These are phyloP conservation scores for Rhaphigaster nebulosa DNA, from an alignment of 2,888 invertebrate genomes.

Conservation along the genomic window DNA sequence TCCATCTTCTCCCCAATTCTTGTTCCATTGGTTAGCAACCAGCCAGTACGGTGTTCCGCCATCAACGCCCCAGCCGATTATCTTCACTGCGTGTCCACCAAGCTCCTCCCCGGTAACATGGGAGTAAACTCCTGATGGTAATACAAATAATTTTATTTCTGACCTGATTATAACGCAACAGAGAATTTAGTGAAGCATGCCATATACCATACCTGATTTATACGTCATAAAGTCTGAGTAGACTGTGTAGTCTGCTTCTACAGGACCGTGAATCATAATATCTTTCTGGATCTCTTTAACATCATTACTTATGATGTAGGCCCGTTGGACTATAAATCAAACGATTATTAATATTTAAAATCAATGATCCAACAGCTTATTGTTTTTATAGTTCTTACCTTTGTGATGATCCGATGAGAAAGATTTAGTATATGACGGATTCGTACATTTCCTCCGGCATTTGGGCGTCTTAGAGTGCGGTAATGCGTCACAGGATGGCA, in stretches of 20 bases:
- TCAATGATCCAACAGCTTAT: not conserved
- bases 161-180: too few relatives aligned
- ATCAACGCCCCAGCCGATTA: conserved; percentile 80
- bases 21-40: conserved; percentile 93
- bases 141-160: too few relatives aligned
- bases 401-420: conserved; percentile 58
- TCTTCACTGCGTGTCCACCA: conserved; percentile 68
- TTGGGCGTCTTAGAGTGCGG: conserved; percentile 55
- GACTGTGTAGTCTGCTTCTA: conserved; percentile 90
- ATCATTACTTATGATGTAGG: not conserved
- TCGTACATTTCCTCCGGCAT: conserved; percentile 60
- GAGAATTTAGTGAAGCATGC: too few relatives aligned
- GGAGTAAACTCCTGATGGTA: conserved; percentile 76
- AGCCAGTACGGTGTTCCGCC: conserved; percentile 86
- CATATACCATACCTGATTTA: conserved; percentile 76
- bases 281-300: conserved; percentile 84
- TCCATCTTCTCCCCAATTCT: conserved; percentile 90
- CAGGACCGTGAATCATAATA: conserved; percentile 87
- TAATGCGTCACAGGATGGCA: conserved; percentile 69
- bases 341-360: too few relatives aligned
- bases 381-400: conserved; percentile 50
- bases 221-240: conserved; percentile 88
- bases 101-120: conserved; percentile 80
- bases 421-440: conserved; percentile 52
- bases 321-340: not conserved